phyloP scores from a whole-genome alignment of 2,113 vertebrate species.

The Heteronetta atricapilla region DNA sequence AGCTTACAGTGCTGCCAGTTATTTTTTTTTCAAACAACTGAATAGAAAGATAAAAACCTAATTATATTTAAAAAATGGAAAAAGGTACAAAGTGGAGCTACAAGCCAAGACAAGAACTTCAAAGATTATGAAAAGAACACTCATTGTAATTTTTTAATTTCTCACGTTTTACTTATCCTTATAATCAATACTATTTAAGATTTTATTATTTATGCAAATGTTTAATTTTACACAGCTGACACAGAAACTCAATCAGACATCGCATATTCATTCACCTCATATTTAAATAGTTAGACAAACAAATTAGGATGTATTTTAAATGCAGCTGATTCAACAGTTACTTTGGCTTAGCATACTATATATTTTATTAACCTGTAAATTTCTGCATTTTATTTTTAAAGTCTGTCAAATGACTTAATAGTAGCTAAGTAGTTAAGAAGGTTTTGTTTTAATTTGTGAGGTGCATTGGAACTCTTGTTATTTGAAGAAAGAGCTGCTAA shows the following conservation, averaged over 20 bases:
- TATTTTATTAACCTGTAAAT: neutral
- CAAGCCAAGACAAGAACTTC: slow-evolving; percentile 6
- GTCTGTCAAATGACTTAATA: neutral
- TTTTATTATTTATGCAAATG: neutral
- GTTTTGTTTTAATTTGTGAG: neutral
- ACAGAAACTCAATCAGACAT: neutral
- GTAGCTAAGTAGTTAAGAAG: neutral
- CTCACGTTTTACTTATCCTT: neutral
- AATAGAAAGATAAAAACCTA: slow-evolving; percentile 23
- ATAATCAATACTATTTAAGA: neutral
- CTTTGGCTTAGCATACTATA: neutral
- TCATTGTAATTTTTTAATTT: neutral
- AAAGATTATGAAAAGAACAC: slow-evolving; percentile 30
- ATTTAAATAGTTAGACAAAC: neutral
- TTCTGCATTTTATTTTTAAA: neutral
- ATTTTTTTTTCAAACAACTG: neutral
- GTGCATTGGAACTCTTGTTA: neutral
- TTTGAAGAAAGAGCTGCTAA: neutral
- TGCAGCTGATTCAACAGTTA: neutral
- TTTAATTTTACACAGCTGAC: neutral
- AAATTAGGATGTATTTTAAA: neutral
- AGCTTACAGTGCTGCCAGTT: neutral
- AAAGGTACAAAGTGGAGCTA: neutral
- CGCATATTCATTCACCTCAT: neutral
- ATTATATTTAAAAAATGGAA: neutral